These are phyloP conservation scores for Rhynchotus rufescens DNA, from an alignment of 2,797 vertebrate genomes.

Conservation along the genomic window DNA sequence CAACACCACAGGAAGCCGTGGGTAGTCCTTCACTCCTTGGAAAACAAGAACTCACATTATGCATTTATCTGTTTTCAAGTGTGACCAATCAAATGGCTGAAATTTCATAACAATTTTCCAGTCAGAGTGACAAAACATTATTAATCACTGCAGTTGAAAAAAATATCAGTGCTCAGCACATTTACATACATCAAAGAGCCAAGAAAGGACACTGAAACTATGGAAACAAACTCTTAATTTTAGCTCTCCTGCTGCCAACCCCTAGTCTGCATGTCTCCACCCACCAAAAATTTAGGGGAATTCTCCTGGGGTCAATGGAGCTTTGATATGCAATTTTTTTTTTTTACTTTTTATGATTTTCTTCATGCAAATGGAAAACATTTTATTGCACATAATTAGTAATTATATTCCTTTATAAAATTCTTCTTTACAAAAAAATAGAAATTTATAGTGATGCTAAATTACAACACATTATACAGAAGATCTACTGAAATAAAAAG, in stretches of 20 bases:
- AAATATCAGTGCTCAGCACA: not conserved
- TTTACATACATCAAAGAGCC: slow-evolving; percentile 20
- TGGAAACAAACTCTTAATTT: slow-evolving; percentile 7
- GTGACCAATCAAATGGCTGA: not conserved
- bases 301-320: not conserved
- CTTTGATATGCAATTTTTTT: not conserved
- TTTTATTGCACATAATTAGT: not conserved
- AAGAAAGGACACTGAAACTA: not conserved
- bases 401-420: not conserved
- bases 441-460: not conserved
- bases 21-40: not conserved
- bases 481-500: not conserved
- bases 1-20: not conserved
- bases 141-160: slow-evolving; percentile 55
- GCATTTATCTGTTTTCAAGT: not conserved
- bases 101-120: not conserved
- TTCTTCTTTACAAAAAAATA: not conserved
- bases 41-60: not conserved
- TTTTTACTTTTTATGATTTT: not conserved
- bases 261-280: not conserved
- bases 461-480: not conserved
- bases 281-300: not conserved
- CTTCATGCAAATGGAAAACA: not conserved
- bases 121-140: not conserved
- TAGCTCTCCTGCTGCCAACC: not conserved